Evolutionary conservation across 2,113 vertebrate genomes (phyloP), one percentile per base, ranked within the genome.

Genomic region (Empidonax alnorum): DNA sequence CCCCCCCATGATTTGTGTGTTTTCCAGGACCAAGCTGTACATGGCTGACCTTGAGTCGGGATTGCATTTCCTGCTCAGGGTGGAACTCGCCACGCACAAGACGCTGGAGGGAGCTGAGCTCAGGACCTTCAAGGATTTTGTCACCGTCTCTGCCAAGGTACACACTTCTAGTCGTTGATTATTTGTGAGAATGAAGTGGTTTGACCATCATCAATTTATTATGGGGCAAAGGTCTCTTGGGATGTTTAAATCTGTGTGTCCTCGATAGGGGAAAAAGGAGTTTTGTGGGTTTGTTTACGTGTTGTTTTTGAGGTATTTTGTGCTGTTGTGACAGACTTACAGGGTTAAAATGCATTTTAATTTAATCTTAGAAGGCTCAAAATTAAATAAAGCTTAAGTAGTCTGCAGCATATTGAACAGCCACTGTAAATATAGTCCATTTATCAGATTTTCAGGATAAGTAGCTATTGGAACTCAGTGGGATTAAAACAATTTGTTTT

Each of bases 1-100:
- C 42, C 16, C 3, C 1, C 41, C 59, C 77, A 5, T 77, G 74
- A 53, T 66, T 17, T 86, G 33, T 59, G 50, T 93, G 12, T 78
- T 41, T 71, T 97, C 4, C 89, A 99, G 99, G 94, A 97, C 98
- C 3, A 98, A 95, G 93, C 98, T 99, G 59, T 99, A 99, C 97
- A 97, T 97, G 27, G 98, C 98, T 2, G 99, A 99, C 93, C 98
- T 99, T 97, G 99, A 99, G 92, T 99, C 99, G 0, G 99, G 98
- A 9, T 98, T 99, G 67, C 99, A 99, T 97, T 99, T 99, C 94
- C 97, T 99, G 82, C 98, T 99, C 84, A 95, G 99, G 14, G 98
- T 99, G 9, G 99, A 99, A 94, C 98, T 99, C 35, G 99, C 99
- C 5, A 96, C 98, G 6, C 99, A 98, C 94, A 97, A 72, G 89